Conservation (phyloP, 92 coral and sea anemone species). For the Blastomussa wellsi region DNA sequence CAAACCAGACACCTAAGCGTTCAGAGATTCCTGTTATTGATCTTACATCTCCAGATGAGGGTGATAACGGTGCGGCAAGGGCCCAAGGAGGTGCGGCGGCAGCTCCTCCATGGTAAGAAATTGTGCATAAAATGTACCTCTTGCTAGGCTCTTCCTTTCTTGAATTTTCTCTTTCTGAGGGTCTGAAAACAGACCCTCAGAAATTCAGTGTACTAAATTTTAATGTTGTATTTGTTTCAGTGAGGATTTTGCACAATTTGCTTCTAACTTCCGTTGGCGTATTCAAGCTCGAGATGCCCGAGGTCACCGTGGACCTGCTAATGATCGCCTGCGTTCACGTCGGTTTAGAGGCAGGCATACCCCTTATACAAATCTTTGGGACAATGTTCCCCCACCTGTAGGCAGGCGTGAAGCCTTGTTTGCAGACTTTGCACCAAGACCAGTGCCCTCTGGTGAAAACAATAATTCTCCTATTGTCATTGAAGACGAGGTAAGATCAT, state of each 20-base stretch:
- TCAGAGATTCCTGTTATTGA: slow-evolving; percentile 90
- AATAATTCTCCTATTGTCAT: slow-evolving; percentile 34
- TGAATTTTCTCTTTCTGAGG: background rate
- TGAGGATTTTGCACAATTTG: slow-evolving; percentile 54
- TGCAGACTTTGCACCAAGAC: slow-evolving; percentile 35
- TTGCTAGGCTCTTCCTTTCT: background rate
- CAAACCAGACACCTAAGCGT: slow-evolving; percentile 70
- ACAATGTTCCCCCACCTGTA: slow-evolving; percentile 17
- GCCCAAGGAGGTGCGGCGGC: slow-evolving; percentile 18
- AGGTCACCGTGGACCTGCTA: slow-evolving; percentile 20
- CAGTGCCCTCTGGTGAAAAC: slow-evolving; percentile 23
- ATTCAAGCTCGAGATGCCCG: slow-evolving; percentile 17
- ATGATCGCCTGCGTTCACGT: slow-evolving; percentile 38
- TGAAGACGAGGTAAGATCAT: slow-evolving; percentile 34
- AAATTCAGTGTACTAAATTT: background rate
- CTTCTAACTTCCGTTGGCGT: slow-evolving; percentile 41
- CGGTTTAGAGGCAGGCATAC: slow-evolving; percentile 39
- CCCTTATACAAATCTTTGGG: slow-evolving; percentile 35
- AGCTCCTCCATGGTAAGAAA: slow-evolving; percentile 32
- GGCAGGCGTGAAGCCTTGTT: slow-evolving; percentile 21
- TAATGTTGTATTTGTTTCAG: background rate
- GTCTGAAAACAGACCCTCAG: background rate
- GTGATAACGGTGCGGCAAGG: slow-evolving; percentile 45
- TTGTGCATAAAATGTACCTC: too few species aligned
- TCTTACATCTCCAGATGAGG: slow-evolving; percentile 84